phyloP scores from a whole-genome alignment of 2,888 invertebrate genomes.

The Argyresthia albistria region DNA sequence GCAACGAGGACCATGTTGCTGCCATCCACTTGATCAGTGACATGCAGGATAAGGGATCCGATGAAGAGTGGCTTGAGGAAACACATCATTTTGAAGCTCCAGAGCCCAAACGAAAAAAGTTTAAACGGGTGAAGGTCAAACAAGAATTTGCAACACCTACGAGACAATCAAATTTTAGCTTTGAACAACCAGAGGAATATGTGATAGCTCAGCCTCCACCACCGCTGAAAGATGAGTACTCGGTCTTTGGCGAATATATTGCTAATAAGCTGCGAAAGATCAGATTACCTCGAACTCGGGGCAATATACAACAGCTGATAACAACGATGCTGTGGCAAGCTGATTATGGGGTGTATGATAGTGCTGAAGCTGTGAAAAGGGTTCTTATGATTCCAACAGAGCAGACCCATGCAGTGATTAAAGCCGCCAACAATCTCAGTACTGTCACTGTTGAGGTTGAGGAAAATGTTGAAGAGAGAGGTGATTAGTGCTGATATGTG shows the following conservation, averaged over 20 bases:
- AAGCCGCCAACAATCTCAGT: too few species aligned
- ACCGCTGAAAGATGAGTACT: constrained; percentile 44
- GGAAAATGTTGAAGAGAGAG: neutral
- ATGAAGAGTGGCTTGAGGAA: constrained; percentile 59
- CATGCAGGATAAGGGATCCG: constrained; percentile 37
- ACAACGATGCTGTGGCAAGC: constrained; percentile 63
- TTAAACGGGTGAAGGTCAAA: constrained; percentile 43
- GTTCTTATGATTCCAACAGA: constrained; percentile 25
- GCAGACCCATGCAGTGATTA: too few species aligned
- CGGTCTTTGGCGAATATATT: constrained; percentile 56
- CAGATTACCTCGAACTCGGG: constrained; percentile 35
- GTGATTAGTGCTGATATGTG: neutral
- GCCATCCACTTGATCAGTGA: constrained; percentile 38
- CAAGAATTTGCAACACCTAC: constrained; percentile 29
- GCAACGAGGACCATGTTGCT: neutral
- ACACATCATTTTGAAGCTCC: too few species aligned
- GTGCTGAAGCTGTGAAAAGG: constrained; percentile 47
- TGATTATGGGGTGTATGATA: constrained; percentile 54
- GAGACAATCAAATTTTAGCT: too few species aligned
- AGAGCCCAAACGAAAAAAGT: constrained; percentile 22
- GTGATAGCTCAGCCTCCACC: constrained; percentile 5
- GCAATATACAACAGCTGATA: constrained; percentile 56
- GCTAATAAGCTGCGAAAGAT: constrained; percentile 56
- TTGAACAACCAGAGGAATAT: too few species aligned
- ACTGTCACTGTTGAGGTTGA: neutral